phyloP scores from a whole-genome alignment of 2,797 vertebrate genomes.

The Lateolabrax maculatus region DNA sequence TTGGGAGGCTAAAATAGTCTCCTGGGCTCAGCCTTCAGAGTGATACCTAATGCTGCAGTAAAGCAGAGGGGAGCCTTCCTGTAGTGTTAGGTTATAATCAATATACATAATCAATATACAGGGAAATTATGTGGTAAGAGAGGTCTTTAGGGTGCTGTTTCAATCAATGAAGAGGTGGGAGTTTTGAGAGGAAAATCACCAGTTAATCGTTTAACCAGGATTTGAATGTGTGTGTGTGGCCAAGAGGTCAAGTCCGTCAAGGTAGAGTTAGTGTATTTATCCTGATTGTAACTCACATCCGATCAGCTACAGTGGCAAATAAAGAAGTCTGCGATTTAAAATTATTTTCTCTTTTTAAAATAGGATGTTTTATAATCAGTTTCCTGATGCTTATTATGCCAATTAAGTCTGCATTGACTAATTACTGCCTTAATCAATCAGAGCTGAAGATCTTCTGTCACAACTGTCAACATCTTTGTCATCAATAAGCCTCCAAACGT shows the following conservation, averaged over 20 bases:
- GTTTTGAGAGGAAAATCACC: slow-evolving; percentile 76
- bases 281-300: slow-evolving; percentile 10
- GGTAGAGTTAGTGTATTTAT: slow-evolving; percentile 41
- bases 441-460: slow-evolving; percentile 54
- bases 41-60: slow-evolving; percentile 60
- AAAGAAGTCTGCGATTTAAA: slow-evolving; percentile 7
- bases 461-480: slow-evolving; percentile 53
- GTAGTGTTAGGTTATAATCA: slow-evolving; percentile 81
- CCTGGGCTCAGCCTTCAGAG: slow-evolving; percentile 63
- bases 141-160: slow-evolving; percentile 77
- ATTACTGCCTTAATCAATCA: slow-evolving; percentile 70
- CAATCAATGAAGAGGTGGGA: slow-evolving; percentile 83
- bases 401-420: slow-evolving; percentile 54
- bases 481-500: slow-evolving; percentile 52
- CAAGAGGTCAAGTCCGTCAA: slow-evolving; percentile 71
- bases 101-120: slow-evolving; percentile 88
- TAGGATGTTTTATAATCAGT: slow-evolving; percentile 13
- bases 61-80: slow-evolving; percentile 64
- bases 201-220: slow-evolving; percentile 77
- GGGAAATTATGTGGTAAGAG: slow-evolving; percentile 84
- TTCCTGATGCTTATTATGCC: slow-evolving; percentile 28
- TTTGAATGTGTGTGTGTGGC: slow-evolving; percentile 77
- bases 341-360: neutral
- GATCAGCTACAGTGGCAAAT: slow-evolving; percentile 4
- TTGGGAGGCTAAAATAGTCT: slow-evolving; percentile 52